Base-by-base conservation (phyloP, 2,797 vertebrate genomes). In the Aratinga solstitialis region DNA sequence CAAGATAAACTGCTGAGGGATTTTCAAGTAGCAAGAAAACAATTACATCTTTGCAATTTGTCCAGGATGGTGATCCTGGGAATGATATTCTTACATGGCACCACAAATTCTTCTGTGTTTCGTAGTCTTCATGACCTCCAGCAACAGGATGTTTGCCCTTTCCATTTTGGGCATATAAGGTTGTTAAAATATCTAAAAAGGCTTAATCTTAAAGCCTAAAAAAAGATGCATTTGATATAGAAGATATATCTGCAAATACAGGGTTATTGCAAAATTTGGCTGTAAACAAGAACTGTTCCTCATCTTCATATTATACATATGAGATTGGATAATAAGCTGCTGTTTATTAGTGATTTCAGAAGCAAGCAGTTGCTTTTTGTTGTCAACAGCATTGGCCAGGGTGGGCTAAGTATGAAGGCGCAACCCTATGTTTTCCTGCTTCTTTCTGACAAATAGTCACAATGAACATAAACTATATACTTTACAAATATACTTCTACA, bases 1-100 rank as follows among this genome's bases (percentile, higher is more conserved):
- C 9, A 86, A 77, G 36, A 61, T 50, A 84, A 92, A 75, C 4
- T 8, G 56, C n/a, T 5, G 9, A 75, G 15, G 32, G 36, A 72
- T 84, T 86, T 94, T 88, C 11, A 87, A 80, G 22, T 71, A 77
- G 34, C 20, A 47, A 63, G 56, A 67, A 81, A 94, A 80, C 18
- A 74, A 74, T 87, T 85, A 30, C 5, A 18, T 77, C 11, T 66
- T 73, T 83, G 43, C 22, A 87, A 61, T 88, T 71, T 72, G 53
- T 3, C 51, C 43, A 80, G 18, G 56, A 79, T 7, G 32, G 5
- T 73, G 77, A 63, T 80, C 24, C 56, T 83, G 51, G 58, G 63
- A 81, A 90, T 47, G 18, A 48, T 75, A 45, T 50, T 83, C 56
- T 86, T 68, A 47, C 7, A 76, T 34, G 27, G 54, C 51, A 40